Percentiles rank a stretch among this genome's conserved stretches.
These are phyloP conservation scores for Scaptomyza graminum DNA, from an alignment of 1,140 invertebrate species.

Conservation along the genomic window DNA sequence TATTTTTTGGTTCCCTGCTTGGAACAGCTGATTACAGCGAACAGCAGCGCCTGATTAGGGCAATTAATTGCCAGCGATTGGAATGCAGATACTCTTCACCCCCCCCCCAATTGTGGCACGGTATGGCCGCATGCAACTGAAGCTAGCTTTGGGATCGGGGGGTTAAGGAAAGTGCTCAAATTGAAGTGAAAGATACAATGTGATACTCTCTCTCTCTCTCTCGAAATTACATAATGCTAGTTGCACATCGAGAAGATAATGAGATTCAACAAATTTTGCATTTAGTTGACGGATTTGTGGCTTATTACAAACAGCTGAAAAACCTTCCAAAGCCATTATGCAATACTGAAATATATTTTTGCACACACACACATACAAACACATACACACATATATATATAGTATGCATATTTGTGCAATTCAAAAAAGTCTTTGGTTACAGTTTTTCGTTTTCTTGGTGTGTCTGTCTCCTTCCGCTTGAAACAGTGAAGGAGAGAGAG, in stretches of 20 bases:
- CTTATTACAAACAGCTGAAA: not conserved
- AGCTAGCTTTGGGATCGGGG: too few relatives aligned
- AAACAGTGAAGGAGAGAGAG: not conserved
- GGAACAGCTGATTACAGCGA: conserved; percentile 70
- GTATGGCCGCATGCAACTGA: not conserved
- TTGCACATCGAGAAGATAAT: too few relatives aligned
- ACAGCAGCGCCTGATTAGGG: conserved; percentile 61
- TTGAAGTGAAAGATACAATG: too few relatives aligned
- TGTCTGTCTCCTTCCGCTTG: conserved; percentile 47
- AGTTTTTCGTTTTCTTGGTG: conserved; percentile 14
- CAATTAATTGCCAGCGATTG: conserved; percentile 69
- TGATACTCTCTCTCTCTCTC: too few relatives aligned
- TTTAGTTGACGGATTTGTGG: too few relatives aligned
- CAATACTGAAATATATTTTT: conserved; percentile 7
- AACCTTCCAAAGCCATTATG: not conserved
- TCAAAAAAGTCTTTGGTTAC: conserved; percentile 17
- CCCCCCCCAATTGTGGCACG: conserved; percentile 20
- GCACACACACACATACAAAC: not conserved
- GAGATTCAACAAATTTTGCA: too few relatives aligned
- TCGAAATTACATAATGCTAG: too few relatives aligned
- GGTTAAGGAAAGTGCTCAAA: too few relatives aligned
- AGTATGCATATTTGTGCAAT: conserved; percentile 6
- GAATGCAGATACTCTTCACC: conserved; percentile 22
- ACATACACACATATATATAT: conserved; percentile 1
- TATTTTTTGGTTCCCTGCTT: conserved; percentile 43